Conservation (phyloP, 2,113 vertebrate genomes). For the Psephotus haematonotus region DNA sequence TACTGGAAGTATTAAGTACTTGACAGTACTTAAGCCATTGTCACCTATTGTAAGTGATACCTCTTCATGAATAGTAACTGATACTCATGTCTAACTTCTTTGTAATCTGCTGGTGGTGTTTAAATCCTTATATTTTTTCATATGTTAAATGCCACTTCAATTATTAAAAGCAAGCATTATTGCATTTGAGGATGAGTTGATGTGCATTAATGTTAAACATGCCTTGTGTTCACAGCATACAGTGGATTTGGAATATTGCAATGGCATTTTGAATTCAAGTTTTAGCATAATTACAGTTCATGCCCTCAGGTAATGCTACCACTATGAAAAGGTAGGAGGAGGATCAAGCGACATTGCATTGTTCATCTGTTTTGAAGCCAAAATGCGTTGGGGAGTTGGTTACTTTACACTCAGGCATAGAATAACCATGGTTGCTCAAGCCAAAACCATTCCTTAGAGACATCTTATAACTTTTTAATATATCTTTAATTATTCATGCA, state of each 20-base stretch:
- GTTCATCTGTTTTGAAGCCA: slow-evolving; percentile 75
- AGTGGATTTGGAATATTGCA: slow-evolving; percentile 24
- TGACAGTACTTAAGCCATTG: neutral
- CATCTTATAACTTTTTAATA: slow-evolving; percentile 60
- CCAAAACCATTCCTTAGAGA: slow-evolving; percentile 43
- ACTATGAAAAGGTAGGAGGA: slow-evolving; percentile 64
- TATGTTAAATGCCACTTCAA: slow-evolving; percentile 13
- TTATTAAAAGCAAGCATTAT: slow-evolving; percentile 36
- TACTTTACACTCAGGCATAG: slow-evolving; percentile 67
- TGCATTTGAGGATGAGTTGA: slow-evolving; percentile 15
- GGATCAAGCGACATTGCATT: slow-evolving; percentile 69
- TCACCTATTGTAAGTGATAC: slow-evolving; percentile 31
- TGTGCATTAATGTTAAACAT: slow-evolving; percentile 34
- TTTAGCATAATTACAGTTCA: slow-evolving; percentile 77
- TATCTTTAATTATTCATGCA: slow-evolving; percentile 61
- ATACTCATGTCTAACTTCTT: neutral
- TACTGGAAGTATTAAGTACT: neutral
- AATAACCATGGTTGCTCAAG: slow-evolving; percentile 50
- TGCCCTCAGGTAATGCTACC: neutral
- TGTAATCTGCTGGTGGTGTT: neutral
- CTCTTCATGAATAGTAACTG: neutral
- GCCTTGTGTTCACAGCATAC: neutral
- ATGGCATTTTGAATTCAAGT: slow-evolving; percentile 43
- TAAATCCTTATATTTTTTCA: slow-evolving; percentile 2
- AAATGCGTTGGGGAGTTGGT: slow-evolving; percentile 54